Evolutionary conservation across 2,888 invertebrate species (phyloP), one percentile per base, ranked within the genome.

Genomic region (Coelogynopora nodosa): DNA sequence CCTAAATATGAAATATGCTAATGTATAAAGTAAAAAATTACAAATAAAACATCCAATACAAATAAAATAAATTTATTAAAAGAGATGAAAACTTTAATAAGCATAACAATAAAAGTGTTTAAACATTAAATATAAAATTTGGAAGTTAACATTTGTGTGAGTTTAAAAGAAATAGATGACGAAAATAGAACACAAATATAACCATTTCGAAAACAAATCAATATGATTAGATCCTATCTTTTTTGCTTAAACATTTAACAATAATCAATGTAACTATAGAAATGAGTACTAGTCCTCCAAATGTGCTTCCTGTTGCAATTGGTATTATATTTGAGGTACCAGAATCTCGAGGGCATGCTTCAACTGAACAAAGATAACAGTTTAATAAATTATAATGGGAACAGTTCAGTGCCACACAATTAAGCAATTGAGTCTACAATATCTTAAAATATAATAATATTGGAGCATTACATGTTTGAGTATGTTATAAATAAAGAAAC

Each of bases 221-320:
- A n/a, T n/a, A n/a, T n/a, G n/a, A n/a, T n/a, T n/a, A n/a, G n/a
- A n/a, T n/a, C n/a, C n/a, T n/a, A 49, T 74, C 27, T 74, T 74
- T 74, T 5, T 74, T 74, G 5, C 74, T 26, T 74, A 74, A 74
- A 74, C 18, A 74, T 23, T 74, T 74, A 13, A 74, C 2, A 5
- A 74, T n/a, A 23, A 74, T 74, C 5, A 74, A 2, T 2, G 74
- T 74, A 23, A 74, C 5, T 23, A 74, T 26, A 23, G 74, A 10
- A 23, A 74, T 74, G 27, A 74, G 27, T 26, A 74, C 74, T 5
- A 74, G 74, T n/a, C 74, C 74, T 26, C 74, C 74, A 26, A 74
- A 74, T 74, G 74, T 74, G 74, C 74, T 23, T 10, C 74, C 74
- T n/a, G 74, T 74, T 74, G 74, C 74, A n/a, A 74, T 74, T 5